phyloP scores from a whole-genome alignment of 2,113 vertebrate genomes.

The Erinaceus europaeus region DNA sequence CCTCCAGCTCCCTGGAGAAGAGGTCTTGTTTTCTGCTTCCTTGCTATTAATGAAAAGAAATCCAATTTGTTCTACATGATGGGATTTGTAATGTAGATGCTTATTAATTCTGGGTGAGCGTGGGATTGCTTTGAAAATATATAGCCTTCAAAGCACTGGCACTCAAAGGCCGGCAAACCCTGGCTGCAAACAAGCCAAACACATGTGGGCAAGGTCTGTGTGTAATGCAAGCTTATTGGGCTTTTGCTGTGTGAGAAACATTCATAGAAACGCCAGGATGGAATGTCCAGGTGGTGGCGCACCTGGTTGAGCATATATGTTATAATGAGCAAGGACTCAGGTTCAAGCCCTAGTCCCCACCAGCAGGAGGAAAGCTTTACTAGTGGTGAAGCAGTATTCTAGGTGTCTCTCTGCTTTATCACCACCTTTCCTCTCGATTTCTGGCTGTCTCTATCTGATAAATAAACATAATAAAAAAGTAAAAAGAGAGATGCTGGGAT shows the following conservation, averaged over 20 bases:
- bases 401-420: too few species aligned
- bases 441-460: too few species aligned
- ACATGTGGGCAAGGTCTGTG: slow-evolving; percentile 43
- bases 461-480: too few species aligned
- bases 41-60: slow-evolving; percentile 84
- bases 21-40: slow-evolving; percentile 82
- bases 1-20: slow-evolving; percentile 71
- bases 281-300: too few species aligned
- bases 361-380: too few species aligned
- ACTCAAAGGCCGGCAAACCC: slow-evolving; percentile 69
- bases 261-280: neutral
- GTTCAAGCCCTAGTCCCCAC: too few species aligned
- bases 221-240: slow-evolving; percentile 42
- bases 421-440: too few species aligned
- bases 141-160: slow-evolving; percentile 75
- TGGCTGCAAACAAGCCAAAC: slow-evolving; percentile 68
- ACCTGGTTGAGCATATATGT: too few species aligned
- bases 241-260: neutral
- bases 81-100: slow-evolving; percentile 82
- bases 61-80: slow-evolving; percentile 84
- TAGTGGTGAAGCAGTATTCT: too few species aligned
- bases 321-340: too few species aligned
- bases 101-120: slow-evolving; percentile 76
- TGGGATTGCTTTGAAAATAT: slow-evolving; percentile 74
- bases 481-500: too few species aligned